phyloP scores from a whole-genome alignment of 2,113 vertebrate species.

The Penelope pileata region DNA sequence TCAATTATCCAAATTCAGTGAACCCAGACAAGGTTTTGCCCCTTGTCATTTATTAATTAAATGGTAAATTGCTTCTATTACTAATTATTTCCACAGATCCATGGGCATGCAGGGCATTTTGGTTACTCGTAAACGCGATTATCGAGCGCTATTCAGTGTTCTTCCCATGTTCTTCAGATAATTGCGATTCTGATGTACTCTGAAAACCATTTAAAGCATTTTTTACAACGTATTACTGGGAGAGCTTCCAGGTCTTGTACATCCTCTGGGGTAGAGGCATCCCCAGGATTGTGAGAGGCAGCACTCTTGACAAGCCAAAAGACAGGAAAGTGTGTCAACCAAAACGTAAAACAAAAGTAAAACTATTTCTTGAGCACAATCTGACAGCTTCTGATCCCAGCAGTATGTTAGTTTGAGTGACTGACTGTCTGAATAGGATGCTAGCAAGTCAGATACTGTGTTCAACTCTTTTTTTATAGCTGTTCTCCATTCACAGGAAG shows the following conservation, averaged over 20 bases:
- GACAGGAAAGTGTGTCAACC: conserved; percentile 3
- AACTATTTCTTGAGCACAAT: conserved; percentile 2
- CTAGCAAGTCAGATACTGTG: background rate
- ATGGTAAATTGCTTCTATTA: conserved; percentile 70
- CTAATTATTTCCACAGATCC: conserved; percentile 71
- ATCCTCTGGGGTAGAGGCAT: background rate
- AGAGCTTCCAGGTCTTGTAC: conserved; percentile 31
- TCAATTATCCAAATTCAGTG: conserved; percentile 70
- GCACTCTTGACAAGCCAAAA: conserved; percentile 2
- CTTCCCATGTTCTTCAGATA: conserved; percentile 53
- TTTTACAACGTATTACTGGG: conserved; percentile 4
- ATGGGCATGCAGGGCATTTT: conserved; percentile 51
- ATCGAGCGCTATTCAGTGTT: conserved; percentile 21
- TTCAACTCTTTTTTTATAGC: background rate
- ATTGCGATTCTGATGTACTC: conserved; percentile 30
- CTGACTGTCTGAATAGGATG: background rate
- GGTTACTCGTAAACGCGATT: conserved; percentile 51
- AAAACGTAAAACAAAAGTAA: background rate
- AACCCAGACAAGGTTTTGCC: conserved; percentile 67
- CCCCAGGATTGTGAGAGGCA: background rate
- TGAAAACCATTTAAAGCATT: conserved; percentile 32
- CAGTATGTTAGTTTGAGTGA: conserved; percentile 5
- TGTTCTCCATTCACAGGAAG: background rate
- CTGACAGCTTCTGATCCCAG: background rate
- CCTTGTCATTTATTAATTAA: conserved; percentile 73